Evolutionary conservation across 2,888 invertebrate species (phyloP), one percentile per base, ranked within the genome.

Genomic region (Ptilodon capucinus): DNA sequence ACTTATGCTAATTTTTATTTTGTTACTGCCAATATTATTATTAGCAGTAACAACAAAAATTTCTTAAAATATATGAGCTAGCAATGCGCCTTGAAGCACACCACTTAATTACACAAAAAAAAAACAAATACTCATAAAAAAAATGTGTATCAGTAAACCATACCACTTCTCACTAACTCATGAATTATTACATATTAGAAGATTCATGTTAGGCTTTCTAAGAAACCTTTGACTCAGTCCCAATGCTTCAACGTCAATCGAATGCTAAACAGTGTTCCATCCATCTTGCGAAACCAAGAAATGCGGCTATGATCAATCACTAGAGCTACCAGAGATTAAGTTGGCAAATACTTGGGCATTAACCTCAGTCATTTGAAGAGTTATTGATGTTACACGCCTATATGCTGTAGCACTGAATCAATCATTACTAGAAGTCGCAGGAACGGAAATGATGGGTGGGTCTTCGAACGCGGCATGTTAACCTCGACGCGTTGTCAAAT

Each of bases 211-310:
- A 44, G 43, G 46, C 44, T 48, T 34, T 23, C 43, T 36, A 32
- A 21, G 19, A 46, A 49, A 50, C 47, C 50, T 54, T 54, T 54
- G 50, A 50, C 44, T 39, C 35, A 34, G 36, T 44, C 41, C 46
- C 51, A 41, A 54, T 54, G 28, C 48, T 36, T 54, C 51, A 54
- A 50, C 39, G 54, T 54, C 49, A 17, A 17, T 35, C 21, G 39
- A 39, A 19, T 39, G 39, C n/a, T 21, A 21, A 21, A 19, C 39
- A 21, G 13, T 21, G 7, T n/a, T 19, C 19, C 47, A 47, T 47
- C 17, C 43, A 50, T 54, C 42, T 30, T 44, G 40, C 44, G 40
- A 34, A 42, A 18, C 8, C 21, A 36, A 14, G 41, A 32, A 36
- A 48, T 45, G 36, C 9, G 4, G 11, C 9, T 11, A 11, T 35